These are phyloP conservation scores for Agrochola litura DNA, from an alignment of 2,888 invertebrate genomes.

Conservation along the genomic window DNA sequence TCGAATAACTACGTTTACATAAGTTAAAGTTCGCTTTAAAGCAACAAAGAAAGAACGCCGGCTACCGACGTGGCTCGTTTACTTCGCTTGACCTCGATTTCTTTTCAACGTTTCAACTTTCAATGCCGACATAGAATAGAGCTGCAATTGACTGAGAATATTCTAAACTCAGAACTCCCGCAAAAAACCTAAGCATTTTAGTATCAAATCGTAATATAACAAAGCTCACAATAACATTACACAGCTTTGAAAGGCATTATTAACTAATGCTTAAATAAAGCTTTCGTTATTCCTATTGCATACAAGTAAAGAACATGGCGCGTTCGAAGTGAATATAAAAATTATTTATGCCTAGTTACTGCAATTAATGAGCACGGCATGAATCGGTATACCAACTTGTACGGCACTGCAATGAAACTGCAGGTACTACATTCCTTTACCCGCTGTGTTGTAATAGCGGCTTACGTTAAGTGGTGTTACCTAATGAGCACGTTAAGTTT, in stretches of 20 bases:
- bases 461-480: conserved; percentile 86
- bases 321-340: conserved; percentile 39
- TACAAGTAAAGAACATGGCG: conserved; percentile 19
- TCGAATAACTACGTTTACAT: conserved; percentile 43
- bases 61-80: conserved; percentile 85
- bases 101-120: conserved; percentile 89
- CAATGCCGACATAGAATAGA: conserved; percentile 84
- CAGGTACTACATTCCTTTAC: conserved; percentile 81
- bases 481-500: conserved; percentile 77
- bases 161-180: conserved; percentile 57
- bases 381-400: conserved; percentile 60
- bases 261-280: conserved; percentile 28
- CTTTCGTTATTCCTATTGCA: conserved; percentile 33
- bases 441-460: conserved; percentile 84
- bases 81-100: conserved; percentile 89
- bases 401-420: conserved; percentile 78
- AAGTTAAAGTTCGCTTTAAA: conserved; percentile 69
- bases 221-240: conserved; percentile 7
- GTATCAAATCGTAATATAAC: conserved; percentile 9
- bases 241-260: conserved; percentile 3
- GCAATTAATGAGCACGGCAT: conserved; percentile 72
- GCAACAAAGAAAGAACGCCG: conserved; percentile 77
- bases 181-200: conserved; percentile 27
- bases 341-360: conserved; percentile 52
- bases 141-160: conserved; percentile 65